Evolutionary conservation across 1,140 invertebrate genomes (phyloP).

Genomic region (Andrena cerasifolii): DNA sequence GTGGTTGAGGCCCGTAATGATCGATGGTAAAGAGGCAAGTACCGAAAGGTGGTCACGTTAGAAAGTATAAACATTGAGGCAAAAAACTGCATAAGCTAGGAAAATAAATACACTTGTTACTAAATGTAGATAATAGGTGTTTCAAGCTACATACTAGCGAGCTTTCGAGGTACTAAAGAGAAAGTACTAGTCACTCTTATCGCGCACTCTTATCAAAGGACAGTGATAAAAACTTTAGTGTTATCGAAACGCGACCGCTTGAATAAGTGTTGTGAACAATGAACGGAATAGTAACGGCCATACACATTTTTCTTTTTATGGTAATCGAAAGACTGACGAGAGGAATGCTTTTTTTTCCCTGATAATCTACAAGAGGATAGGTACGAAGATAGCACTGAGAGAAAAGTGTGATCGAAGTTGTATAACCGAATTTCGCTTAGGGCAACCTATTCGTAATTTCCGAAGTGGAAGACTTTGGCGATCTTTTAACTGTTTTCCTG

Average conservation of each 20-base stretch:
- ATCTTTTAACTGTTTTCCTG: constrained; percentile 2
- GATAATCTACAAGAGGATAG: constrained; percentile 32
- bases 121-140: constrained; percentile 55
- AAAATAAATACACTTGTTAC: constrained; percentile 45
- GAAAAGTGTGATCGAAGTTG: constrained; percentile 21
- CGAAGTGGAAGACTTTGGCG: neutral
- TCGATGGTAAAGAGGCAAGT: neutral
- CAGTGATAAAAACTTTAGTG: constrained; percentile 48
- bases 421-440: constrained; percentile 1
- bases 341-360: constrained; percentile 44
- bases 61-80: neutral
- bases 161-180: constrained; percentile 63
- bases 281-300: constrained; percentile 46
- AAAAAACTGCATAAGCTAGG: constrained; percentile 40
- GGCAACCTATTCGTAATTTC: neutral
- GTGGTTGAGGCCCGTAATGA: neutral
- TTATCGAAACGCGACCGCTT: constrained; percentile 52
- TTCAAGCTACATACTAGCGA: constrained; percentile 59
- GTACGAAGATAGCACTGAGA: constrained; percentile 32
- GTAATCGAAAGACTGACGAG: constrained; percentile 63
- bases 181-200: constrained; percentile 68
- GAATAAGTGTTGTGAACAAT: constrained; percentile 30
- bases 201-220: constrained; percentile 37
- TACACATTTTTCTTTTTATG: constrained; percentile 50
- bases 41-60: neutral